Base-by-base conservation (phyloP, 2,797 vertebrate genomes). In the Moxostoma hubbsi region DNA sequence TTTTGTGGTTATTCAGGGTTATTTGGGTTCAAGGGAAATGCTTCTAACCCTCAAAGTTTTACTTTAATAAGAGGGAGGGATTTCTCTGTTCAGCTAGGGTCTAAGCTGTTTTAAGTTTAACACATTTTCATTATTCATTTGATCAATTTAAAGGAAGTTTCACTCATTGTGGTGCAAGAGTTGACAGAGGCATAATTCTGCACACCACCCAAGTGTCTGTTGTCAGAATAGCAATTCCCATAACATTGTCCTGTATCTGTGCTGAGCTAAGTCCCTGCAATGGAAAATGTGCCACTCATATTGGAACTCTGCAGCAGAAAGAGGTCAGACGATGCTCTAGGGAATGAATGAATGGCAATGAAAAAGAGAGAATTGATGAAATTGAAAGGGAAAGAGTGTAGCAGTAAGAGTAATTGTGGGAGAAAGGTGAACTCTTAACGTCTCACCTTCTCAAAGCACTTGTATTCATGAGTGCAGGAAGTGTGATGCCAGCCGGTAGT, bases 401-500 rank as follows among this genome's bases (percentile, higher is more conserved):
- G 47, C 18, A 4, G 9, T 15, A 68, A 64, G 58, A 49, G 36
- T 72, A 64, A 58, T 64, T 72, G 50, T 71, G 51, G 51, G 16
- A 36, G 77, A 57, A 61, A 64, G 62, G 45, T 79, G 0, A 24
- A 64, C 36, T 13, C 5, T 64, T 71, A 47, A 67, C 18, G 43
- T 57, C n/a, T 68, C 46, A 57, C 66, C 9, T 64, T 58, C 36
- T 75, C 8, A 10, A 59, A 69, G 54, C 36, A 51, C 59, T 75
- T 0, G 9, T 9, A 6, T 64, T 64, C 53, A 6, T n/a, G 49
- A 53, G 49, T 54, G 15, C 49, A 76, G 80, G 80, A 77, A 58
- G 80, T 81, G 46, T 58, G 51, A 81, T 81, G 80, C 73, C 80
- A 81, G 58, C 47, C 72, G 8, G 64, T 74, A 57, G 18, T 62